These are phyloP conservation scores for Podargus strigoides DNA, from an alignment of 2,797 vertebrate genomes.

Conservation along the genomic window DNA sequence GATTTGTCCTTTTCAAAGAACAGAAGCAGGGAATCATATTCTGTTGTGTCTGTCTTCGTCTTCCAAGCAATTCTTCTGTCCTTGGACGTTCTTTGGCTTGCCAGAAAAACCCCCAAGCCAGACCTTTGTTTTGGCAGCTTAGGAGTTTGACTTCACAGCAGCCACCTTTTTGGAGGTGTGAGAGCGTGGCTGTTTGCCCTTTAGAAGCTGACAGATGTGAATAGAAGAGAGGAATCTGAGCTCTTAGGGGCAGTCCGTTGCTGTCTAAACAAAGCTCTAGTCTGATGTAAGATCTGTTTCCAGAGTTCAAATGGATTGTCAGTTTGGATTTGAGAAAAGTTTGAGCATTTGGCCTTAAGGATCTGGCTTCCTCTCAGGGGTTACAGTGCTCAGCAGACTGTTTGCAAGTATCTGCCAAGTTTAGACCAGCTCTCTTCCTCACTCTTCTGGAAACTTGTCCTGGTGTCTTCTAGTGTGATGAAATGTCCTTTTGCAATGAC, in stretches of 20 bases:
- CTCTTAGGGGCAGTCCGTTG: background rate
- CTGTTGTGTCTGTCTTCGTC: background rate
- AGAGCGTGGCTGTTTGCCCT: background rate
- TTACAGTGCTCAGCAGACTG: background rate
- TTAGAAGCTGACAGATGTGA: background rate
- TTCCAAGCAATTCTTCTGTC: background rate
- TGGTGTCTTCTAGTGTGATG: background rate
- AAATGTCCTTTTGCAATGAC: background rate
- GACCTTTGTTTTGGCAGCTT: background rate
- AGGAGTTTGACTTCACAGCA: background rate
- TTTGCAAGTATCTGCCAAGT: background rate
- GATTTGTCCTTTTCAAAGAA: no score
- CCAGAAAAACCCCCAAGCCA: background rate
- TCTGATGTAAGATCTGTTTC: constrained; percentile 11
- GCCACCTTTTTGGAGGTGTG: background rate
- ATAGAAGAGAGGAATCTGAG: background rate
- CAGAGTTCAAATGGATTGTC: constrained; percentile 5
- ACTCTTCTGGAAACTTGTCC: background rate
- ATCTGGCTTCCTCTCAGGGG: background rate
- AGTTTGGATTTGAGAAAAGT: constrained; percentile 20
- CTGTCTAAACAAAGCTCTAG: background rate
- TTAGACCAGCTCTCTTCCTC: background rate
- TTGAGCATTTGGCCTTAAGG: constrained; percentile 26
- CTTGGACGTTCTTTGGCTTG: background rate
- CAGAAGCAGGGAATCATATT: background rate